These are phyloP conservation scores for Meliscaeva auricollis DNA, from an alignment of 2,888 invertebrate genomes.

Conservation along the genomic window DNA sequence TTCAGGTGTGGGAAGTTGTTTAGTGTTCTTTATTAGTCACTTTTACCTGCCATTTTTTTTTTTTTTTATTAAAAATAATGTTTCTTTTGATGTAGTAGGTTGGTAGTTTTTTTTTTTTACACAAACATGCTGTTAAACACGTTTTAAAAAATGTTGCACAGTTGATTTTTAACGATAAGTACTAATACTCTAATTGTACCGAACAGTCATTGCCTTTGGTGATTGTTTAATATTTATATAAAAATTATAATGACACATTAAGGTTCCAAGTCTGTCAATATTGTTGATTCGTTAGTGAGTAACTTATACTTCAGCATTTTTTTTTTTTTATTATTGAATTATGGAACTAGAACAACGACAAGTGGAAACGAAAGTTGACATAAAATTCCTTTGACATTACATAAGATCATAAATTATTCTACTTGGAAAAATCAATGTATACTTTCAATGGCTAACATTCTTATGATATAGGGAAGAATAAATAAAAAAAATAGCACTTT, in stretches of 20 bases:
- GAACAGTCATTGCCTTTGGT: conserved; percentile 11
- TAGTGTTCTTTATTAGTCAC: conserved; percentile 36
- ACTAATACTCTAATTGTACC: not conserved
- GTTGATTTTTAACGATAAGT: not conserved
- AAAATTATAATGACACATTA: conserved; percentile 18
- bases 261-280: not conserved
- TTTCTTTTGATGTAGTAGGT: not conserved
- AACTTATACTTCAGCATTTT: not conserved
- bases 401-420: not conserved
- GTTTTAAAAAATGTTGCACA: not conserved
- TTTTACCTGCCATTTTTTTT: not conserved
- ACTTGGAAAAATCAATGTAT: not conserved
- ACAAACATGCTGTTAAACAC: conserved; percentile 13
- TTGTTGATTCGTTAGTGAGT: not conserved
- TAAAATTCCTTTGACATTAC: conserved; percentile 11
- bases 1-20: conserved; percentile 22
- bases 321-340: not conserved
- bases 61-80: not conserved
- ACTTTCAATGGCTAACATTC: not conserved
- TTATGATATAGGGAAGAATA: no score
- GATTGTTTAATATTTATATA: not conserved
- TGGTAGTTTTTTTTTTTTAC: not conserved
- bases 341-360: conserved; percentile 21
- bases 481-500: no score
- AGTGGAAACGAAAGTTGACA: conserved; percentile 2